Base-by-base conservation (phyloP, 1,140 invertebrate genomes). In the Scylla paramamosain region DNA sequence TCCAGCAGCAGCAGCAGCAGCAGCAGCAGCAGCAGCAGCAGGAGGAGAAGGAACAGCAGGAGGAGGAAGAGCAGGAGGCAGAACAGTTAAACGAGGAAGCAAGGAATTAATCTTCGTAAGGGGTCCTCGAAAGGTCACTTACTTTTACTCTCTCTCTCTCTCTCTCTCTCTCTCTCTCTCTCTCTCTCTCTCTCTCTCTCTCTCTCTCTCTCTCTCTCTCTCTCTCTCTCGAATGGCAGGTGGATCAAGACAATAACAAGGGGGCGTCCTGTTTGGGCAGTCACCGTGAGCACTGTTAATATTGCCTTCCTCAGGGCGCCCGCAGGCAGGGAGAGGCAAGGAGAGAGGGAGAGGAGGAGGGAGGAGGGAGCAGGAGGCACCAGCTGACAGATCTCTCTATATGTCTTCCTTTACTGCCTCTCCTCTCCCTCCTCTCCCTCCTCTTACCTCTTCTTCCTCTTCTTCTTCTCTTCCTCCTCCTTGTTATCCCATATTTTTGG, bases 141-240 rank as follows among this genome's bases (percentile, higher is more conserved):
- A n/a, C 67, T n/a, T n/a, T n/a, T 20, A n/a, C 67, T 77, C 67
- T 77, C 67, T n/a, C 67, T 77, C 67, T 77, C 67, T 67, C 59
- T 67, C 59, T 67, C 59, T 67, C 59, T 67, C 59, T 67, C 59
- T 67, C 10, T 67, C 59, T 67, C 59, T 67, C 59, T 67, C 10
- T 67, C 59, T 67, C 10, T 67, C 59, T 25, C 59, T 67, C 59
- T 67, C 10, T 67, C 59, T 67, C 10, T n/a, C 67, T 77, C 20
- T 77, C n/a, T n/a, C n/a, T 8, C 67, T 77, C 67, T 77, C 67
- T 77, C 67, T 77, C 67, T 25, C 67, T n/a, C 20, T 77, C 67
- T 7, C 67, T 77, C 52, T 20, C 52, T 59, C 52, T 59, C 52
- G 0, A 2, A 12, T 59, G 12, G 16, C 52, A 7, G 67, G 67